These are phyloP conservation scores for Liodrosophila aerea DNA, from an alignment of 2,888 invertebrate species.

Conservation along the genomic window DNA sequence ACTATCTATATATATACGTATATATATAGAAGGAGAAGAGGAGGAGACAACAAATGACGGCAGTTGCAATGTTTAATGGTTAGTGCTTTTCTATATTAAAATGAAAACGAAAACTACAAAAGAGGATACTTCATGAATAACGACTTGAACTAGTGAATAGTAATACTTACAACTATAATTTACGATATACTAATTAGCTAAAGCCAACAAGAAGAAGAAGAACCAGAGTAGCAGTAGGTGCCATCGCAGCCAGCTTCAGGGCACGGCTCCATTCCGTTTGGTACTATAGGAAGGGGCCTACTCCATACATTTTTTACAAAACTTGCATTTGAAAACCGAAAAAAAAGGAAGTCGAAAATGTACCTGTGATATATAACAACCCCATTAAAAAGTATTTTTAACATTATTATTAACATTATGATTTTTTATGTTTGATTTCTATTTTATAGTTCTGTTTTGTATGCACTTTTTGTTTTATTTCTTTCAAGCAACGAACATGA, in stretches of 20 bases:
- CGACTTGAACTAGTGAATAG: slow-evolving; percentile 57
- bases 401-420: slow-evolving; percentile 39
- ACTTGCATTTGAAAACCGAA: slow-evolving; percentile 65
- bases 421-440: slow-evolving; percentile 29
- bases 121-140: slow-evolving; percentile 51
- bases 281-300: neutral
- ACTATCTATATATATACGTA: slow-evolving; percentile 13
- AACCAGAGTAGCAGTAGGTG: slow-evolving; percentile 25
- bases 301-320: slow-evolving; percentile 67
- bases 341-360: slow-evolving; percentile 76
- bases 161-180: slow-evolving; percentile 29
- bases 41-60: slow-evolving; percentile 45
- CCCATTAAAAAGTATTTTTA: slow-evolving; percentile 72
- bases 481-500: slow-evolving; percentile 40
- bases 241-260: slow-evolving; percentile 44
- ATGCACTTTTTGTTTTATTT: slow-evolving; percentile 12
- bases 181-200: slow-evolving; percentile 32
- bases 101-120: slow-evolving; percentile 41
- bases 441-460: slow-evolving; percentile 24
- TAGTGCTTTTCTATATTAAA: slow-evolving; percentile 74
- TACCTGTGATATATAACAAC: slow-evolving; percentile 82
- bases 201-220: slow-evolving; percentile 18
- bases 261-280: slow-evolving; percentile 12
- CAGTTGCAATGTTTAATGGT: slow-evolving; percentile 79
- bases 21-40: slow-evolving; percentile 5